Conservation (phyloP, 2,888 invertebrate genomes). For the Platerodrilus igneus region DNA sequence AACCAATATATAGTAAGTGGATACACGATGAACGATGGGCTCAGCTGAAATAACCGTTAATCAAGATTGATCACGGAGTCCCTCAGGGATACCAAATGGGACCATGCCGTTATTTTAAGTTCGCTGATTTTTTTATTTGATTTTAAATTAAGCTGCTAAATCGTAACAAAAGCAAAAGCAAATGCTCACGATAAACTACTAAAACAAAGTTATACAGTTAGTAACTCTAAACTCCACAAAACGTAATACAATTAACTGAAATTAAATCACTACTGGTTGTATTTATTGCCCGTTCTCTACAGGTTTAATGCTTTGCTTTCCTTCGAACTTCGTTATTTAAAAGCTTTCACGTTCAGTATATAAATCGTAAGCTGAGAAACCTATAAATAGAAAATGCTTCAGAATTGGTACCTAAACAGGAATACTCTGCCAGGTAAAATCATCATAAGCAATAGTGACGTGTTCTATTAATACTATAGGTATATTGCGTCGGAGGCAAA, state of each 20-base stretch:
- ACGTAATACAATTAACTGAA: conserved; percentile 25
- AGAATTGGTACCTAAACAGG: too few species aligned
- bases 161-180: too few species aligned
- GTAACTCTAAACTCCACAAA: conserved; percentile 9
- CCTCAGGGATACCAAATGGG: conserved; percentile 11
- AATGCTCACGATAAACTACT: conserved; percentile 3
- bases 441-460: too few species aligned
- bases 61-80: conserved; percentile 19
- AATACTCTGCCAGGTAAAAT: too few species aligned
- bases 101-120: neutral
- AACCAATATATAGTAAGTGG: conserved; percentile 5
- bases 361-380: too few species aligned
- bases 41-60: conserved; percentile 12
- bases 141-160: conserved; percentile 1
- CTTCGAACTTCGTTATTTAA: conserved; percentile 12
- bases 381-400: too few species aligned
- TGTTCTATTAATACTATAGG: too few species aligned
- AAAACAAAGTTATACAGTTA: conserved; percentile 13
- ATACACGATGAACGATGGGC: conserved; percentile 14
- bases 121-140: conserved; percentile 4
- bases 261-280: conserved; percentile 26
- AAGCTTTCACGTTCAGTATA: conserved; percentile 16
- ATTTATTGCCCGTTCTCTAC: conserved; percentile 14
- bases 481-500: too few species aligned
- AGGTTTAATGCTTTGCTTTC: conserved; percentile 7